Percentiles rank a stretch among this genome's conserved stretches.
Evolutionary conservation across 2,888 invertebrate species (phyloP).

Genomic region (Orchesellides sinensis): DNA sequence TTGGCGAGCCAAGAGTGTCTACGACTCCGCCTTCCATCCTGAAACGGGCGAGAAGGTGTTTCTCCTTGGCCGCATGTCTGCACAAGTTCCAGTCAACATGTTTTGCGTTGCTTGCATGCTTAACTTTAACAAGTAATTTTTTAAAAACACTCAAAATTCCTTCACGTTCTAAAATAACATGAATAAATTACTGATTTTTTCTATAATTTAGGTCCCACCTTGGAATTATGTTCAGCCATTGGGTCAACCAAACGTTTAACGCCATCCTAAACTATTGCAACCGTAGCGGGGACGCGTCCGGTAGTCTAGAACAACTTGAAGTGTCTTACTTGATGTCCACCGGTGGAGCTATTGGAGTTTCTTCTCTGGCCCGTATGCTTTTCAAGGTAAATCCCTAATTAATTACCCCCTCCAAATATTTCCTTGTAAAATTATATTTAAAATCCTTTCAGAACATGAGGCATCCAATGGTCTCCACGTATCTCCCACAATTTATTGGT

Average conservation of each 20-base stretch:
- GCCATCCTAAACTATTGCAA: background rate
- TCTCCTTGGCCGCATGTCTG: conserved; percentile 82
- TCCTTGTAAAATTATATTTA: no score
- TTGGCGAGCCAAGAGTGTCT: conserved; percentile 95
- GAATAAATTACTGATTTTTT: no score
- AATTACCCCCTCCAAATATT: no score
- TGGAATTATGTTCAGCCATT: conserved; percentile 93
- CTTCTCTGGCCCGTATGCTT: no score
- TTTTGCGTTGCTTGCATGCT: conserved; percentile 95
- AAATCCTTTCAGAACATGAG: no score
- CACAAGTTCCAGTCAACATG: conserved; percentile 85
- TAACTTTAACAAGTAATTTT: conserved; percentile 90
- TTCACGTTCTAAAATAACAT: no score
- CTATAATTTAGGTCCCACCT: no score
- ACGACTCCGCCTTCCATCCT: conserved; percentile 99
- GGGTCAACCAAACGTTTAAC: conserved; percentile 78
- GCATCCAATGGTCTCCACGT: background rate
- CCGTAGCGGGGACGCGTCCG: background rate
- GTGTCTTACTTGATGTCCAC: background rate
- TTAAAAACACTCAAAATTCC: no score
- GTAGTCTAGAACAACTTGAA: background rate
- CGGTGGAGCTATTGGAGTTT: background rate
- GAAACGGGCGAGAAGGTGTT: conserved; percentile 98
- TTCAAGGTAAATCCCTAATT: no score
- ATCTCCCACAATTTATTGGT: background rate